Evolutionary conservation across 2,797 vertebrate genomes (phyloP).

Genomic region (Scolopax rusticola): DNA sequence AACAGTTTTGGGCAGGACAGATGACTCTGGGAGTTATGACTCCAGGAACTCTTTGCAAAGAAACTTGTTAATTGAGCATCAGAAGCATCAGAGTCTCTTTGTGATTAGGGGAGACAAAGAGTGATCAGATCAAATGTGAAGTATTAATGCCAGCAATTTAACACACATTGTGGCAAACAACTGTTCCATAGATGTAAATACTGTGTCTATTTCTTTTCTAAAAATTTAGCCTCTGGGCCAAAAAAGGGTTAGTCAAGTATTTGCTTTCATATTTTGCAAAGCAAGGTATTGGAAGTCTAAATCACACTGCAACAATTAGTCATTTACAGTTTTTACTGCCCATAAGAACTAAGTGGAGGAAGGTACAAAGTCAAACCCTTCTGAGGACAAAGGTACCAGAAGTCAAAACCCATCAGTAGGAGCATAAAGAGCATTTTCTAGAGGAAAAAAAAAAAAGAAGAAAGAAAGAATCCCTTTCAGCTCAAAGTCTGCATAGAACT

Average conservation of each 20-base stretch:
- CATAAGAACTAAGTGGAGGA: not conserved
- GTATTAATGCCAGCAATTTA: rapidly evolving
- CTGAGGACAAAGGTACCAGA: not conserved
- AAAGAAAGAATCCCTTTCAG: not conserved
- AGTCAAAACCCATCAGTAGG: not conserved
- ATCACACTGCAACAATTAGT: not conserved
- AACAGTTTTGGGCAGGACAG: not conserved
- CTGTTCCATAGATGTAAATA: rapidly evolving
- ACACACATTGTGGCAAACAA: rapidly evolving
- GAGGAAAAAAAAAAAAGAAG: no score
- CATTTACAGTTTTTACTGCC: not conserved
- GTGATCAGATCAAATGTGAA: rapidly evolving
- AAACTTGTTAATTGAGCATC: not conserved
- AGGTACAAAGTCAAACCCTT: not conserved
- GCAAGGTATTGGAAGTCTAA: not conserved
- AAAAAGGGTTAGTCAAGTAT: not conserved
- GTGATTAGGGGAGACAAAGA: not conserved
- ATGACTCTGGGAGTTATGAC: not conserved
- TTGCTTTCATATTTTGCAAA: not conserved
- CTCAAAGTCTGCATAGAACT: not conserved
- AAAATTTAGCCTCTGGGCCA: not conserved
- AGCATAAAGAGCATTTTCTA: not conserved
- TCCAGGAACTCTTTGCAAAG: not conserved
- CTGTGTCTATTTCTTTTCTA: not conserved
- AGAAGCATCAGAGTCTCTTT: not conserved